Percentiles rank a stretch among this genome's conserved stretches.
Conservation (phyloP, 2,797 vertebrate genomes). For the Acipenser transmontanus region DNA sequence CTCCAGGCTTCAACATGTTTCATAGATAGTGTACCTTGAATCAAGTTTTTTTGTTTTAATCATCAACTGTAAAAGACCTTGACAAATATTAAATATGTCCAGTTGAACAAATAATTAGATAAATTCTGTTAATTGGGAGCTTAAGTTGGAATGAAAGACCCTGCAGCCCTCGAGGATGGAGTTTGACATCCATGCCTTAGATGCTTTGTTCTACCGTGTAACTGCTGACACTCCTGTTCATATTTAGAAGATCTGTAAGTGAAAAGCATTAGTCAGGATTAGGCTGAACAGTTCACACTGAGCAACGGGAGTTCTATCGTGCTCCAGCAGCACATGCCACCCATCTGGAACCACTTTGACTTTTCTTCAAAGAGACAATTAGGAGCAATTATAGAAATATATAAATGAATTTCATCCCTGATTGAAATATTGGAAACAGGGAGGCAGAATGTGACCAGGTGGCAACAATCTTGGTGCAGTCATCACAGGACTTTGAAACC, state of each 20-base stretch:
- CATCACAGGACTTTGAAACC: conserved; percentile 40
- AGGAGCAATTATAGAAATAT: conserved; percentile 65
- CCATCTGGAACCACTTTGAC: conserved; percentile 55
- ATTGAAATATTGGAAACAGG: conserved; percentile 56
- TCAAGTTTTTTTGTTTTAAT: no score
- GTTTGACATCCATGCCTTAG: not conserved
- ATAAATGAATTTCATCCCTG: conserved; percentile 69
- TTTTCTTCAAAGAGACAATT: conserved; percentile 68
- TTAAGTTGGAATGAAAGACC: no score
- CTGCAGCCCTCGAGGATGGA: no score
- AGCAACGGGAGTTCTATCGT: conserved; percentile 27
- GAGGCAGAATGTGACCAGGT: conserved; percentile 49
- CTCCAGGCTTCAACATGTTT: no score
- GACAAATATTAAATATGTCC: no score
- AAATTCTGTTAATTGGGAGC: no score
- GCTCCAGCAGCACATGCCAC: conserved; percentile 41
- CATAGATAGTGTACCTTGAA: no score
- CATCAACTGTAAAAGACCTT: no score
- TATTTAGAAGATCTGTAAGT: conserved; percentile 1
- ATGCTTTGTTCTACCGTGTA: not conserved
- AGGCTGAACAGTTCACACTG: conserved; percentile 38
- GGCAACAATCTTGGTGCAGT: conserved; percentile 59
- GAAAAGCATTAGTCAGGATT: conserved; percentile 18
- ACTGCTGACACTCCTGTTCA: conserved; percentile 22
- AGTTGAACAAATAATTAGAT: no score